Conservation (phyloP, 2,113 vertebrate genomes). For the Triplophysa rosa region DNA sequence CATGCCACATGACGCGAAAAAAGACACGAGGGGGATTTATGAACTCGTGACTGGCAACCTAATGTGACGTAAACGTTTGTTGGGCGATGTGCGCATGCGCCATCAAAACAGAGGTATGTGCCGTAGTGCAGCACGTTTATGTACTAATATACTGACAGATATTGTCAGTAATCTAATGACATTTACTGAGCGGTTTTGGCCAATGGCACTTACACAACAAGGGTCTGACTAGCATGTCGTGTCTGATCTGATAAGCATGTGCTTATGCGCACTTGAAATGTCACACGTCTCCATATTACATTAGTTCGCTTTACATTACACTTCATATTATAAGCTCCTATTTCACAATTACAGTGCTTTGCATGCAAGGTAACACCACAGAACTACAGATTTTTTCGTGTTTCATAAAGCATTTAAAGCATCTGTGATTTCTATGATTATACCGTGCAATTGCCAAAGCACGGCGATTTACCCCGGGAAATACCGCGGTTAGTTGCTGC, state of each 20-base stretch:
- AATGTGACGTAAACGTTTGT: background rate
- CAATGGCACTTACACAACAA: background rate
- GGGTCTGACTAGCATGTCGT: background rate
- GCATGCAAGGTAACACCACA: too few species aligned
- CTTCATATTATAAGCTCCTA: too few species aligned
- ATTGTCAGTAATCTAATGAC: background rate
- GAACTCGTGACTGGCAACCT: background rate
- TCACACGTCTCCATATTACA: background rate
- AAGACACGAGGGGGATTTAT: background rate
- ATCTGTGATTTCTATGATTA: too few species aligned
- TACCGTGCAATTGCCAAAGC: too few species aligned
- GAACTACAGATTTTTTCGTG: too few species aligned
- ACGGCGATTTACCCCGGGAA: too few species aligned
- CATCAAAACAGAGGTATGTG: slow-evolving; percentile 4
- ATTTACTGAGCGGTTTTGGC: too few species aligned
- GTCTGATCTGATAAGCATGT: background rate
- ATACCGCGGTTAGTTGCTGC: background rate
- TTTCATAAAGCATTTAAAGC: too few species aligned
- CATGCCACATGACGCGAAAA: too few species aligned
- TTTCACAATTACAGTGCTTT: too few species aligned
- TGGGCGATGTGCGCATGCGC: background rate
- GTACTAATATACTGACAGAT: background rate
- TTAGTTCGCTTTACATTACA: background rate
- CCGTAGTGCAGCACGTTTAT: background rate
- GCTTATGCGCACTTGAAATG: background rate